phyloP scores from a whole-genome alignment of 64 coral and sea anemone genomes.

The Montipora foliosa region DNA sequence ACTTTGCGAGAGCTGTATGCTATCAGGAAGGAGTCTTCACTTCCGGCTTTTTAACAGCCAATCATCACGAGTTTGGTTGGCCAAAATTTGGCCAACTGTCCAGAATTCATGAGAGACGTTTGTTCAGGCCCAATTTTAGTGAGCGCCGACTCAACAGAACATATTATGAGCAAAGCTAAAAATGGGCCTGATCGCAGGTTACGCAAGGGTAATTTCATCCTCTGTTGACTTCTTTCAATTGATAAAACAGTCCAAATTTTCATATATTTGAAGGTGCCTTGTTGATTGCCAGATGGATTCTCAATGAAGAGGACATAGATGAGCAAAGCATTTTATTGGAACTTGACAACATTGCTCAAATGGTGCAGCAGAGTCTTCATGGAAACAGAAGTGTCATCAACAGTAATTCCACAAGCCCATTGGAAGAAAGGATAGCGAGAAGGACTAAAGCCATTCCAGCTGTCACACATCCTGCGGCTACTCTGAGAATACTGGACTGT shows the following conservation, averaged over 20 bases:
- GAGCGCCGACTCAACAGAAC: too few relatives aligned
- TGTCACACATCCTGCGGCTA: conserved; percentile 22
- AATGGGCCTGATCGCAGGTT: too few relatives aligned
- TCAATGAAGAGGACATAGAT: conserved; percentile 70
- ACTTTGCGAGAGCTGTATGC: too few relatives aligned
- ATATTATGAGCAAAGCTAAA: too few relatives aligned
- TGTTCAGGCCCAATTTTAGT: too few relatives aligned
- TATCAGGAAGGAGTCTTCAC: too few relatives aligned
- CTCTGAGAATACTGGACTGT: conserved; percentile 61
- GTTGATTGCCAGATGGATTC: conserved; percentile 89
- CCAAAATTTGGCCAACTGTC: too few relatives aligned
- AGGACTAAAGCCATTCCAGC: not conserved
- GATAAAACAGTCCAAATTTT: not conserved
- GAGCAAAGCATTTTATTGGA: conserved; percentile 20
- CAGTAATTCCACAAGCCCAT: not conserved
- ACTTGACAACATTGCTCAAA: conserved; percentile 69
- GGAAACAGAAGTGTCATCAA: conserved; percentile 2
- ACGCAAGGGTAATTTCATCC: too few relatives aligned
- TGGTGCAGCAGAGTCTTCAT: conserved; percentile 66
- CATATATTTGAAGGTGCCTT: conserved; percentile 55
- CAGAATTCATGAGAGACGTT: too few relatives aligned
- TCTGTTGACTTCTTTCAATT: too few relatives aligned
- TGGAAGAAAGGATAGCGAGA: not conserved
- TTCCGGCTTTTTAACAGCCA: too few relatives aligned
- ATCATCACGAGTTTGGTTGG: too few relatives aligned